Conservation (phyloP, 2,113 vertebrate genomes). For the Sceloporus undulatus region DNA sequence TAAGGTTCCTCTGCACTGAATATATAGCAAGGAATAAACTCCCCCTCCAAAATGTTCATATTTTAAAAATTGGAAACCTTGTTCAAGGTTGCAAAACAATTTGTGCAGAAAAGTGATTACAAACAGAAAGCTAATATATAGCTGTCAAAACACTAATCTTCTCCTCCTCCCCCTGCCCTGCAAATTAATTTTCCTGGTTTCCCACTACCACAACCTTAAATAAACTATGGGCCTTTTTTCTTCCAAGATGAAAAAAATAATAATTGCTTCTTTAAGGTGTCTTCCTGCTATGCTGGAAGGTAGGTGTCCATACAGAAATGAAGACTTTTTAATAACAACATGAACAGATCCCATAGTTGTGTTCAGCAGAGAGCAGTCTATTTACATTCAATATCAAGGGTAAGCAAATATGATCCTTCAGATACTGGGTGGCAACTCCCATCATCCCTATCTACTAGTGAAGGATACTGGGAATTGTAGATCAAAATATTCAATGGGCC, state of each 20-base stretch:
- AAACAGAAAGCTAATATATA: neutral
- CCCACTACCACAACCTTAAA: neutral
- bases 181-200: neutral
- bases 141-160: neutral
- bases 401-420: too few species aligned
- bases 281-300: slow-evolving; percentile 5
- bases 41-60: neutral
- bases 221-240: neutral
- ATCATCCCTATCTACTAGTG: neutral
- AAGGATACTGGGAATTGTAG: too few species aligned
- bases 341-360: slow-evolving; percentile 13
- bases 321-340: neutral
- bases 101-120: neutral
- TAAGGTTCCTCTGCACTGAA: neutral
- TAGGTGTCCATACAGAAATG: neutral
- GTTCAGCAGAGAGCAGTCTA: slow-evolving; percentile 9
- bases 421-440: neutral
- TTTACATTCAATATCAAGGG: too few species aligned
- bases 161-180: neutral
- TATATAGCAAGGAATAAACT: fast-evolving
- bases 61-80: neutral
- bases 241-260: slow-evolving; percentile 11
- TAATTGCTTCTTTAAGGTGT: slow-evolving; percentile 17
- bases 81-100: neutral
- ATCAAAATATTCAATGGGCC: neutral